Evolutionary conservation across 2,113 vertebrate species (phyloP), one percentile per base, ranked within the genome.

Genomic region (Opisthocomus hoazin): DNA sequence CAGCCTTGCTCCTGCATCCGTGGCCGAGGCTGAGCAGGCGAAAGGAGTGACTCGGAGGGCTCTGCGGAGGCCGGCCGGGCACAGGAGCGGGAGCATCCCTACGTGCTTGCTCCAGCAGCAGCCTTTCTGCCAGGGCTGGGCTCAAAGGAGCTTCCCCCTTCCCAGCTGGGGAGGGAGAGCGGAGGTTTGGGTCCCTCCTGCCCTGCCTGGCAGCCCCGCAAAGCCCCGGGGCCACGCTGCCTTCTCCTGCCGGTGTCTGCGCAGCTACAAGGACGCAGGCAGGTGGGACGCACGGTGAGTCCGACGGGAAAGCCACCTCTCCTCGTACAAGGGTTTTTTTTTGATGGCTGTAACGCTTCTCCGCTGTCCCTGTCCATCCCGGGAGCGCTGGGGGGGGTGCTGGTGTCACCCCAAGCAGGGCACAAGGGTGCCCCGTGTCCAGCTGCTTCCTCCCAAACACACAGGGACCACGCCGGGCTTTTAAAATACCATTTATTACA

Each of bases 401-500:
- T 4, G 69, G 51, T n/a, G 37, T 70, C 87, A 89, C 87, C 93
- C 89, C 45, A 0, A 53, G 36, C 7, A 54, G 74, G 92, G 90
- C 76, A 78, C 22, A 4, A 36, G 45, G 87, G 2, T 1, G 83
- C 46, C 83, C 71, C 16, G 0, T 2, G 37, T 2, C 90, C 93
- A 83, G 82, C 85, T 0, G 19, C 89, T 54, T 58, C 77, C 93
- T 87, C 89, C 74, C 84, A 94, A 89, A 93, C 75, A 97, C 81
- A 96, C 95, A 87, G 93, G 84, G 54, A 93, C 85, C 78, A 96
- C 83, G 41, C 57, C 1, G 39, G 77, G 94, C 94, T 97, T 96
- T 97, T 30, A 76, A 97, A 97, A 97, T n/a, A 91, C 88, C 93
- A 74, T 97, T 97, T 97, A 97, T 97, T 97, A 95, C 96, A 93